Percentiles rank a stretch among this genome's conserved stretches.
Conservation (phyloP, 2,888 invertebrate species). For the Drepanosiphum platanoidis region DNA sequence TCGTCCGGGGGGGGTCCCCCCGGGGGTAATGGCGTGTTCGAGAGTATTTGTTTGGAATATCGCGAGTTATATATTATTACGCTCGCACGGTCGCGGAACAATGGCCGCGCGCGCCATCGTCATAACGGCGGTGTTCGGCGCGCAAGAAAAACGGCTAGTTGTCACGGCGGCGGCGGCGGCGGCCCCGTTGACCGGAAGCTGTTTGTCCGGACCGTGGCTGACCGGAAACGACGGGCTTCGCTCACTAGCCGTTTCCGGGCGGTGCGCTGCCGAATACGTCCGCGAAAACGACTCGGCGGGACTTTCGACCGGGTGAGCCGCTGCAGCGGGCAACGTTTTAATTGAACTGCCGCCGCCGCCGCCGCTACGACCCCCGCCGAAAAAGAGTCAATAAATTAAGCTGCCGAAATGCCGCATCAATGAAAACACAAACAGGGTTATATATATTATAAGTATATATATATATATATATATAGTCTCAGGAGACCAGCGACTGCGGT, state of each 20-base stretch:
- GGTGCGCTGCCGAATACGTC: slow-evolving; percentile 32
- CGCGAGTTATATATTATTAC: slow-evolving; percentile 36
- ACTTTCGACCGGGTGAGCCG: slow-evolving; percentile 4
- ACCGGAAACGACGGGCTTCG: slow-evolving; percentile 56
- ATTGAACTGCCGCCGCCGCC: slow-evolving; percentile 34
- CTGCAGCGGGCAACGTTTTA: slow-evolving; percentile 44
- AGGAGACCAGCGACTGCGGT: slow-evolving; percentile 56
- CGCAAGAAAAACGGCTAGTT: slow-evolving; percentile 57
- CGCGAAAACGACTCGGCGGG: slow-evolving; percentile 44
- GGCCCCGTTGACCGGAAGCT: slow-evolving; percentile 55
- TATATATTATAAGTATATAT: slow-evolving; percentile 26
- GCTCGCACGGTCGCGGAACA: slow-evolving; percentile 2
- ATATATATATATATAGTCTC: slow-evolving; percentile 15
- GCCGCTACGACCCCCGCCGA: slow-evolving; percentile 21
- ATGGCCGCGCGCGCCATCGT: too few species aligned
- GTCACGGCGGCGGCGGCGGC: too few species aligned
- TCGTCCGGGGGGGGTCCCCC: too few species aligned
- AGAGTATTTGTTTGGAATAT: slow-evolving; percentile 43
- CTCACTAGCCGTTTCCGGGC: slow-evolving; percentile 52
- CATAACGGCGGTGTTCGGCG: slow-evolving; percentile 39
- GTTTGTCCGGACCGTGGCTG: slow-evolving; percentile 54
- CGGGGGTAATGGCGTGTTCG: neutral
- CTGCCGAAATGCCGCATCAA: slow-evolving; percentile 55
- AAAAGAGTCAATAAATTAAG: slow-evolving; percentile 57
- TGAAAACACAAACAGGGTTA: slow-evolving; percentile 54